phyloP scores from a whole-genome alignment of 2,797 vertebrate genomes.

The Acridotheres tristis region DNA sequence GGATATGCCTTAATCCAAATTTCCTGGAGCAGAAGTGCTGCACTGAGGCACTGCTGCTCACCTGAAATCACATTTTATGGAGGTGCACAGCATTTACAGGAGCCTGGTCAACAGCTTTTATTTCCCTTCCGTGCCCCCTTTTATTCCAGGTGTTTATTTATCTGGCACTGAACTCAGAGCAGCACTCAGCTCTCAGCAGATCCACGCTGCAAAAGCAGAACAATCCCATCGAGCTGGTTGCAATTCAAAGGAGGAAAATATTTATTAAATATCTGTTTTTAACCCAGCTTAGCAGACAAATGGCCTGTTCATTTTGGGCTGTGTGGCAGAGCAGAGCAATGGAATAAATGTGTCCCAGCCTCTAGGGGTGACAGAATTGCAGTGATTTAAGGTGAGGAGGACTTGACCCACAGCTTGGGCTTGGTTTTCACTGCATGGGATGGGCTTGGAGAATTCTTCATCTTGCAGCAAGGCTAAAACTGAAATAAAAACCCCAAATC shows the following conservation, averaged over 20 bases:
- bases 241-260: not conserved
- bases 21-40: not conserved
- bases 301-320: accelerated
- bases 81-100: not conserved
- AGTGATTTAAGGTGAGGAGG: accelerated
- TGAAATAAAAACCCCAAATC: not conserved
- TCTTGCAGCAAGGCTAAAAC: not conserved
- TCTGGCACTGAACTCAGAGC: not conserved
- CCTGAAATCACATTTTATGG: not conserved
- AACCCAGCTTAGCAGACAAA: not conserved
- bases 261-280: no score
- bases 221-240: not conserved
- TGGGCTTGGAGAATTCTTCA: not conserved
- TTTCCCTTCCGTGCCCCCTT: not conserved
- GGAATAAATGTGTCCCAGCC: accelerated
- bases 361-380: no score
- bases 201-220: not conserved
- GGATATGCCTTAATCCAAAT: not conserved
- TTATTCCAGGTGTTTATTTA: not conserved
- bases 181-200: not conserved
- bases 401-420: not conserved
- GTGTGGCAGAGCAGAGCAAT: not conserved
- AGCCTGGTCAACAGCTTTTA: not conserved
- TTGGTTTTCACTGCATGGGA: not conserved
- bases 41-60: not conserved